These are phyloP conservation scores for Holcopasites calliopsidis DNA, from an alignment of 1,140 invertebrate genomes.

Conservation along the genomic window DNA sequence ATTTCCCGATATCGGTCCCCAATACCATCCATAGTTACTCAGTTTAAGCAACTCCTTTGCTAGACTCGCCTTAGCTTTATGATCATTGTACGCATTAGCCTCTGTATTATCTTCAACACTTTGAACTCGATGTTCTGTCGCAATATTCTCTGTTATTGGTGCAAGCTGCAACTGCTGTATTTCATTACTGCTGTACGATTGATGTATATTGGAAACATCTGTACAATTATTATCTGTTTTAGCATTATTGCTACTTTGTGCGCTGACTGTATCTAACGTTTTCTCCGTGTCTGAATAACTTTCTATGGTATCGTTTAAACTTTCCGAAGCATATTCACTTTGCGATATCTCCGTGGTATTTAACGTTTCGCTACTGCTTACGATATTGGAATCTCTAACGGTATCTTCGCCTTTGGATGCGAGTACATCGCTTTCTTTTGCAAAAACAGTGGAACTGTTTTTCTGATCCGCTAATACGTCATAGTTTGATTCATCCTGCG, in stretches of 20 bases:
- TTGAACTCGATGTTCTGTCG: conserved; percentile 1
- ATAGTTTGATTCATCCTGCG: conserved; percentile 2
- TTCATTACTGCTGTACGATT: not conserved
- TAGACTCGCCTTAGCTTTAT: conserved; percentile 66
- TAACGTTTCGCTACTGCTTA: not conserved
- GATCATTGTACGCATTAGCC: conserved; percentile 28
- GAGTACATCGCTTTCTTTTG: not conserved
- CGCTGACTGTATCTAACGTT: not conserved
- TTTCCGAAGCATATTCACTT: not conserved
- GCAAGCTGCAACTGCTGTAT: not conserved
- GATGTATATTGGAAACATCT: not conserved
- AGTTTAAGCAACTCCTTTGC: conserved; percentile 81
- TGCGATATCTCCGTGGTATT: not conserved
- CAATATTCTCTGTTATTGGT: not conserved
- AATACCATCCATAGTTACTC: conserved; percentile 85
- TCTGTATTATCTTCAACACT: not conserved
- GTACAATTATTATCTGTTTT: not conserved
- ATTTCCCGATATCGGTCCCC: conserved; percentile 83
- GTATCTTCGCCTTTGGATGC: not conserved
- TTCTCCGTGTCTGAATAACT: not conserved
- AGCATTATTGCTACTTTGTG: not conserved
- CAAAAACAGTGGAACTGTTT: not conserved
- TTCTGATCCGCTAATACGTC: not conserved
- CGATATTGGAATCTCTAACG: not conserved
- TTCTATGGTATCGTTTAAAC: not conserved